Percentiles rank a stretch among this genome's conserved stretches.
Conservation (phyloP, 2,113 vertebrate species). For the Xenopus borealis region DNA sequence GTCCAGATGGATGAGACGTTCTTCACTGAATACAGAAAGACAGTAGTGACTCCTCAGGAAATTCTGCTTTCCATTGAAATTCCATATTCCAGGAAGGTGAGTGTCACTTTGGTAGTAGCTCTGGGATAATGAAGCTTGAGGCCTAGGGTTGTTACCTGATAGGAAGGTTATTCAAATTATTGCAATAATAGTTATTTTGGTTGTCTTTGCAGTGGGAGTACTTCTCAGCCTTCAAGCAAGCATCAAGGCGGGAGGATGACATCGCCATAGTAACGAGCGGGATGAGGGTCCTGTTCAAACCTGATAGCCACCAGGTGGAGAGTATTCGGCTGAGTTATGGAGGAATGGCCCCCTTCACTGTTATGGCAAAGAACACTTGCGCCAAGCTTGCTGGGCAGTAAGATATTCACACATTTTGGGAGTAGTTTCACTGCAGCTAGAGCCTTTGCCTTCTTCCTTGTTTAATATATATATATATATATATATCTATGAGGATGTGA, state of each 20-base stretch:
- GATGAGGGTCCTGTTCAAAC: slow-evolving; percentile 80
- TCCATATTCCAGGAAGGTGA: slow-evolving; percentile 83
- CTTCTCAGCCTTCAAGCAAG: slow-evolving; percentile 89
- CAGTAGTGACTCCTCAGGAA: slow-evolving; percentile 74
- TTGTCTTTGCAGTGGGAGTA: slow-evolving; percentile 75
- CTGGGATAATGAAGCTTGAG: background rate
- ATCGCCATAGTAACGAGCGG: slow-evolving; percentile 90
- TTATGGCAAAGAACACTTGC: slow-evolving; percentile 74
- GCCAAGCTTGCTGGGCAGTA: slow-evolving; percentile 72
- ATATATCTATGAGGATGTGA: too few species aligned
- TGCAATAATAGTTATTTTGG: background rate
- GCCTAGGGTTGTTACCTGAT: too few species aligned
- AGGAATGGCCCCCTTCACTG: slow-evolving; percentile 85
- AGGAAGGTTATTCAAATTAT: too few species aligned
- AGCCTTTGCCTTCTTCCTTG: too few species aligned
- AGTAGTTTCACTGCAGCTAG: too few species aligned
- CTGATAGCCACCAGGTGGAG: slow-evolving; percentile 63
- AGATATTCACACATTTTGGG: background rate
- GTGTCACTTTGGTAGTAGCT: background rate
- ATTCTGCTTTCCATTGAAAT: slow-evolving; percentile 82
- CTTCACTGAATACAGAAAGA: slow-evolving; percentile 86
- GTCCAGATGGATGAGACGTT: slow-evolving; percentile 82
- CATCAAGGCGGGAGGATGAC: slow-evolving; percentile 88
- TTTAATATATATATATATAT: too few species aligned
- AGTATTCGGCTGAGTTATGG: slow-evolving; percentile 83